A percentile compares a stretch with the other conserved stretches of the same genome.
Evolutionary conservation across 2,797 vertebrate species (phyloP).

Genomic region (Nyctalus aviator): DNA sequence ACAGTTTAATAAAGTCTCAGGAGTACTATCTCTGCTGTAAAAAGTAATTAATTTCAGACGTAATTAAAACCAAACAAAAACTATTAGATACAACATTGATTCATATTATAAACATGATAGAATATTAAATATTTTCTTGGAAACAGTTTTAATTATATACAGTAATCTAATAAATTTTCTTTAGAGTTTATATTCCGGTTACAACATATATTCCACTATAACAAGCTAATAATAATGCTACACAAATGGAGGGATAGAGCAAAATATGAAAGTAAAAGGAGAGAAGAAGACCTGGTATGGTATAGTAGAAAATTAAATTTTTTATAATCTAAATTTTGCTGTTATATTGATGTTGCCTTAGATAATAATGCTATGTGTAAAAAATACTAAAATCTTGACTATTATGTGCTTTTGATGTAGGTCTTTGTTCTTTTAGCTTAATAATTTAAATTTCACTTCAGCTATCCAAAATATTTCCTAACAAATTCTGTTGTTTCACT

Average conservation of each 20-base stretch:
- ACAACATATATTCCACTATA: neutral
- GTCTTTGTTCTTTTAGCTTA: slow-evolving; percentile 26
- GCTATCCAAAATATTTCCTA: slow-evolving; percentile 19
- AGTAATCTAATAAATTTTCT: slow-evolving; percentile 51
- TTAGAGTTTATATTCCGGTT: slow-evolving; percentile 37
- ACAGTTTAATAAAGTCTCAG: neutral
- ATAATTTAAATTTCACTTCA: slow-evolving; percentile 59
- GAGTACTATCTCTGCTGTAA: neutral
- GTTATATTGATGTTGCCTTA: slow-evolving; percentile 2
- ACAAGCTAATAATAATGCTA: slow-evolving; percentile 16
- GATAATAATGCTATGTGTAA: neutral
- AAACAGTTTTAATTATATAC: slow-evolving; percentile 36
- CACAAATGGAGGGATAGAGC: slow-evolving; percentile 57
- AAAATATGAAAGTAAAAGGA: neutral
- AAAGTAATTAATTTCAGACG: slow-evolving; percentile 27
- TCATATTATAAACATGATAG: slow-evolving; percentile 5
- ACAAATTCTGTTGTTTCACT: slow-evolving; percentile 37
- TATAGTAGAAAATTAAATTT: slow-evolving; percentile 49
- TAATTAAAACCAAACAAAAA: slow-evolving; percentile 45
- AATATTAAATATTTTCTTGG: slow-evolving; percentile 15
- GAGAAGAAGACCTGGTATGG: slow-evolving; percentile 75
- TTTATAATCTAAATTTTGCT: slow-evolving; percentile 28
- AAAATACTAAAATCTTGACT: slow-evolving; percentile 41
- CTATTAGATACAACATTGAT: neutral
- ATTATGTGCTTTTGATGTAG: neutral